Evolutionary conservation across 1,140 invertebrate species (phyloP).

Genomic region (Chionoecetes opilio): DNA sequence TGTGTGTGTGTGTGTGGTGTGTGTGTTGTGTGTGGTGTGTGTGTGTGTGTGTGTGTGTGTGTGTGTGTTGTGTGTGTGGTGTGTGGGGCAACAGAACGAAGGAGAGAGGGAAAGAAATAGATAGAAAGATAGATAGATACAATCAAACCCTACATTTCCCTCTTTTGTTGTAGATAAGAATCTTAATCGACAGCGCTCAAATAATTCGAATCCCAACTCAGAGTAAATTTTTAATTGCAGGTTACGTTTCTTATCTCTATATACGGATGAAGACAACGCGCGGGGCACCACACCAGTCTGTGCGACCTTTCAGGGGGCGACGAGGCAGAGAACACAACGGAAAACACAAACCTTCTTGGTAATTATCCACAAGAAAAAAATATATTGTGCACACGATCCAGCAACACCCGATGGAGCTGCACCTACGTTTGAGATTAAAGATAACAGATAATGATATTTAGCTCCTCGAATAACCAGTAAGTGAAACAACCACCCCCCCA

Average conservation of each 20-base stretch:
- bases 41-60: too few species aligned
- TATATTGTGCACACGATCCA: not conserved
- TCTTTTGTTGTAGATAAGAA: not conserved
- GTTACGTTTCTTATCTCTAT: not conserved
- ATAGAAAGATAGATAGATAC: too few species aligned
- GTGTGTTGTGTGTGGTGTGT: too few species aligned
- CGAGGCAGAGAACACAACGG: not conserved
- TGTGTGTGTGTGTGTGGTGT: too few species aligned
- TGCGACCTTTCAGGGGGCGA: too few species aligned
- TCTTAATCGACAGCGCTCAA: not conserved
- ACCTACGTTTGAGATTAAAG: too few species aligned
- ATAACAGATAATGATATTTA: too few species aligned
- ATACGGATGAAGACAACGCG: not conserved
- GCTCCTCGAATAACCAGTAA: too few species aligned
- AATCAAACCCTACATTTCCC: not conserved
- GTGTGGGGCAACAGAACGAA: too few species aligned
- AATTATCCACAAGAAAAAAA: too few species aligned
- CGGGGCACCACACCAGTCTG: too few species aligned
- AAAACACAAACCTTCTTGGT: not conserved
- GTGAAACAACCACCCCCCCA: not conserved
- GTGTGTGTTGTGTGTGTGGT: too few species aligned
- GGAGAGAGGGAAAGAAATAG: not conserved
- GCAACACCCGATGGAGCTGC: not conserved
- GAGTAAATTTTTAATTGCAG: constrained; percentile 20
- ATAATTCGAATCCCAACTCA: not conserved